Conservation (phyloP, 2,888 invertebrate species). For the Pseudococcus jackbeardsleyi region DNA sequence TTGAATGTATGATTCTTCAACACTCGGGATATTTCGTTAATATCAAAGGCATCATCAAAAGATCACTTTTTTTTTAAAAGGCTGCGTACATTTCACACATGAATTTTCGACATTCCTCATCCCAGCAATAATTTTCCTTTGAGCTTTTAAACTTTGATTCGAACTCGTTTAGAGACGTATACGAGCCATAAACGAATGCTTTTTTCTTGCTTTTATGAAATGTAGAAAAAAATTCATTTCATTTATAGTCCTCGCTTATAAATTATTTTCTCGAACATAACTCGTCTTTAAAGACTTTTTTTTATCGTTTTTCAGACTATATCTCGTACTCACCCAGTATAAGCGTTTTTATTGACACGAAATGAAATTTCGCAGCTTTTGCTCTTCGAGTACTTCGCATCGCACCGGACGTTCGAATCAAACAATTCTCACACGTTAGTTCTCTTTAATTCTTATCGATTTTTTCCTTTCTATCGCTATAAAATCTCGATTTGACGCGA, state of each 20-base stretch:
- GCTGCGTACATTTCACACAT: not conserved
- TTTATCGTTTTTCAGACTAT: not conserved
- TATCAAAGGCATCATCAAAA: not conserved
- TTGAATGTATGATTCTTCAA: too few relatives aligned
- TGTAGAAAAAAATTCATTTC: conserved; percentile 8
- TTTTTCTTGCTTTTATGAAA: not conserved
- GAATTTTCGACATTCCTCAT: not conserved
- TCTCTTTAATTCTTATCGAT: too few relatives aligned
- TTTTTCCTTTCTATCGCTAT: too few relatives aligned
- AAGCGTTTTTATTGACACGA: not conserved
- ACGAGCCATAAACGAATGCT: too few relatives aligned
- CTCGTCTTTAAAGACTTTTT: not conserved
- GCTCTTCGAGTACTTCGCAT: not conserved
- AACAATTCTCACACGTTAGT: not conserved
- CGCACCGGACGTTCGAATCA: not conserved
- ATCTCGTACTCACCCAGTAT: not conserved
- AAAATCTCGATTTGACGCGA: too few relatives aligned
- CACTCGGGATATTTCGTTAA: too few relatives aligned
- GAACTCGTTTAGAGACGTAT: not conserved
- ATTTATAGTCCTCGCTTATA: not conserved
- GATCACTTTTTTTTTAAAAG: not conserved
- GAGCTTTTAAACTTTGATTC: not conserved
- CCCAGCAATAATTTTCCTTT: not conserved
- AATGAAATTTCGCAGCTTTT: conserved; percentile 16
- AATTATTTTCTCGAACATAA: not conserved